Evolutionary conservation across 2,888 invertebrate species (phyloP).

Genomic region (Drosophila acutilabella): DNA sequence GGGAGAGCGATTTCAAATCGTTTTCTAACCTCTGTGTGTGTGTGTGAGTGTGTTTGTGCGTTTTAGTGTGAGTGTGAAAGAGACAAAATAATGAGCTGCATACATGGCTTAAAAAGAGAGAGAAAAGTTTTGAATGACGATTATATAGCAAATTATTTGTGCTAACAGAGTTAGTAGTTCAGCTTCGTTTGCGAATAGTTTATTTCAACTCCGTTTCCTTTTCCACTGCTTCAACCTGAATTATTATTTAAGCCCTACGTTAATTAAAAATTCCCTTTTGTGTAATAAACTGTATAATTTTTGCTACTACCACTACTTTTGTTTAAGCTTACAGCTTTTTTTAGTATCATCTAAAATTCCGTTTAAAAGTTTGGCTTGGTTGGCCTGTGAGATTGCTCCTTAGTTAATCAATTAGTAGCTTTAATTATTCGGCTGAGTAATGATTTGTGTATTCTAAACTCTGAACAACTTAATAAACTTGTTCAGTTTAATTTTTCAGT

Average conservation of each 20-base stretch:
- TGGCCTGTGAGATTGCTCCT: background rate
- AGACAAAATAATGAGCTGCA: conserved; percentile 50
- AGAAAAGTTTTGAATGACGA: conserved; percentile 23
- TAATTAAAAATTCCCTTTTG: too few relatives aligned
- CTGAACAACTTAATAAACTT: background rate
- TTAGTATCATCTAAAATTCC: too few relatives aligned
- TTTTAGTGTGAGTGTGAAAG: conserved; percentile 26
- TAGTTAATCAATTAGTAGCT: conserved; percentile 9
- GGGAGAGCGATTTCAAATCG: conserved; percentile 38
- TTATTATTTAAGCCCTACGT: too few relatives aligned
- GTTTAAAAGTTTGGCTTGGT: background rate
- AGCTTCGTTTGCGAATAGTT: conserved; percentile 35
- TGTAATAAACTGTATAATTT: too few relatives aligned
- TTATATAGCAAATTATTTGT: conserved; percentile 41
- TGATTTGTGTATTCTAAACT: background rate
- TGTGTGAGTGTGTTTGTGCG: conserved; percentile 2
- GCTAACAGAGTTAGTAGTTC: conserved; percentile 50
- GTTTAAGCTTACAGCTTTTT: too few relatives aligned
- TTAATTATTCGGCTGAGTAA: background rate
- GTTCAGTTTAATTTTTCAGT: background rate
- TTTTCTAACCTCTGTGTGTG: background rate
- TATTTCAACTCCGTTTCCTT: background rate
- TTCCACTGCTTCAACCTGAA: background rate
- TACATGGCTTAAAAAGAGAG: conserved; percentile 39
- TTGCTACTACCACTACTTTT: too few relatives aligned